Evolutionary conservation across 2,113 vertebrate species (phyloP).

Genomic region (Neofelis nebulosa): DNA sequence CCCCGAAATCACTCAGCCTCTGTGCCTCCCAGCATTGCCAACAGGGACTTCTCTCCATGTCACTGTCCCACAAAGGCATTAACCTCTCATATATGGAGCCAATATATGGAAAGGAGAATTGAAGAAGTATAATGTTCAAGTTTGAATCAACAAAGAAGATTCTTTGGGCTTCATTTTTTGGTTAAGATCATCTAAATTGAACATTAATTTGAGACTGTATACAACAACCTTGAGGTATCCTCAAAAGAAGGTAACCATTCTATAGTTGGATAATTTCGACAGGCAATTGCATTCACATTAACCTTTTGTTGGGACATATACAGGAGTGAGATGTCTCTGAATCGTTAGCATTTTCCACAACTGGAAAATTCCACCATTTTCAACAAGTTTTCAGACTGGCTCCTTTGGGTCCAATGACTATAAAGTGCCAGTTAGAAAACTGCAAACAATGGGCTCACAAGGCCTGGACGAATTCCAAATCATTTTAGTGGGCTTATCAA

Average conservation of each 20-base stretch:
- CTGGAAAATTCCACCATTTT: constrained; percentile 63
- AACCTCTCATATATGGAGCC: not conserved
- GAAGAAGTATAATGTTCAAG: not conserved
- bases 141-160: not conserved
- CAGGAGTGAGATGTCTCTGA: not conserved
- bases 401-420: constrained; percentile 17
- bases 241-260: not conserved
- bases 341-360: not conserved
- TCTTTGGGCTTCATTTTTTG: not conserved
- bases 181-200: constrained; percentile 7
- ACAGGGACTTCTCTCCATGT: accelerated
- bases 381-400: not conserved
- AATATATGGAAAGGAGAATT: not conserved
- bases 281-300: not conserved
- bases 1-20: not conserved
- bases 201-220: not conserved
- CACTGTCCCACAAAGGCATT: not conserved
- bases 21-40: accelerated
- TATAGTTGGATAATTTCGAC: not conserved
- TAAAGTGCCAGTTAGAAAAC: constrained; percentile 14
- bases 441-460: constrained; percentile 53
- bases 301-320: not conserved
- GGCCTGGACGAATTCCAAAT: constrained; percentile 63
- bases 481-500: constrained; percentile 51
- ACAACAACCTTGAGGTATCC: not conserved